A percentile compares a stretch with the other conserved stretches of the same genome.
phyloP scores from a whole-genome alignment of 2,113 vertebrate genomes.

The Prolemur simus region DNA sequence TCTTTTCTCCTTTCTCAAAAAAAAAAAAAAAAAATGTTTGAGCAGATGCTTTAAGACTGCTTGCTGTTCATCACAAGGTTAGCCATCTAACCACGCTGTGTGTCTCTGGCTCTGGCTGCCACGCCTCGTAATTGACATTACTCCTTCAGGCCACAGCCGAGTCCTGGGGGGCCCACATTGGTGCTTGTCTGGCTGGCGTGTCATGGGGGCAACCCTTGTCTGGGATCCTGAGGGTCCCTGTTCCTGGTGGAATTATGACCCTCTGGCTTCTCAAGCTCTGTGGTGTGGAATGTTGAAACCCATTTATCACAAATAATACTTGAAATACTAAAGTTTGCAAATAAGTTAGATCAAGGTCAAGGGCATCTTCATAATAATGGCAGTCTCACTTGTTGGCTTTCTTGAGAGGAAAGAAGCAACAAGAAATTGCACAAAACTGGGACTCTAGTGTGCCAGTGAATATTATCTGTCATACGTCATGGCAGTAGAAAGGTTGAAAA shows the following conservation, averaged over 20 bases:
- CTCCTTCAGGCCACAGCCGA: not conserved
- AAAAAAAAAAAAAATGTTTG: not conserved
- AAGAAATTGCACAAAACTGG: not conserved
- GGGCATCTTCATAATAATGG: not conserved
- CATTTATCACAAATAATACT: not conserved
- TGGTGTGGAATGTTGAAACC: not conserved
- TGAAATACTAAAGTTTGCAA: constrained; percentile 8
- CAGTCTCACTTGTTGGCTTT: not conserved
- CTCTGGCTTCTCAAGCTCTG: not conserved
- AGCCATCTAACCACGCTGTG: not conserved
- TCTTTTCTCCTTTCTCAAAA: not conserved
- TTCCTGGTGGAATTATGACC: not conserved
- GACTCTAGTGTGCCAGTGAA: not conserved
- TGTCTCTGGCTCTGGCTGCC: not conserved
- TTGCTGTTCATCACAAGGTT: not conserved
- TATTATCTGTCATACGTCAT: not conserved
- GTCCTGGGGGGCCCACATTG: not conserved
- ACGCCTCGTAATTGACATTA: too few relatives aligned
- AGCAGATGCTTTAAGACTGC: not conserved
- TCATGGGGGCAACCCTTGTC: not conserved
- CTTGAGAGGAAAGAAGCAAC: not conserved
- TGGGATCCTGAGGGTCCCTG: not conserved
- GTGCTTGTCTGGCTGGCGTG: not conserved
- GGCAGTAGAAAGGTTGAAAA: not conserved
- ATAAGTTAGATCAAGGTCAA: not conserved